phyloP scores from a whole-genome alignment of 2,797 vertebrate genomes.

The Lindbergichthys nudifrons region DNA sequence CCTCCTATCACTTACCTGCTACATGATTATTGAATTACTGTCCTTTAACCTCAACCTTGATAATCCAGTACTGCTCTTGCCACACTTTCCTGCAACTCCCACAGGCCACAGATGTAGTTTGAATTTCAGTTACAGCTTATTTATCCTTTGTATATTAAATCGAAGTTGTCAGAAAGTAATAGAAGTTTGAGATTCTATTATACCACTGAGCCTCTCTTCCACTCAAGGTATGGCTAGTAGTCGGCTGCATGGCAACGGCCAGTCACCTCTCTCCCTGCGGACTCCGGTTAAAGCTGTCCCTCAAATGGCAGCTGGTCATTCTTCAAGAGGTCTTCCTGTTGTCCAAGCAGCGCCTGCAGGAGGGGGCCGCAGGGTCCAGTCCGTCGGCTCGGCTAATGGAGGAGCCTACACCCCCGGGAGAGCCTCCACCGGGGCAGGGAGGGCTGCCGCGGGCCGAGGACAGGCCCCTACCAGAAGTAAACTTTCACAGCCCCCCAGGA shows the following conservation, averaged over 20 bases:
- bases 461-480: conserved; percentile 83
- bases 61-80: conserved; percentile 8
- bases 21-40: conserved; percentile 14
- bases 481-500: conserved; percentile 84
- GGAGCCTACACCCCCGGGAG: conserved; percentile 73
- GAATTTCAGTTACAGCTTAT: not conserved
- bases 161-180: not conserved
- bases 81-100: conserved; percentile 36
- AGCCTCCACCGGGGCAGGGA: conserved; percentile 66
- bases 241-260: conserved; percentile 86
- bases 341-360: conserved; percentile 70
- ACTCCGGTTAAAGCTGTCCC: conserved; percentile 87
- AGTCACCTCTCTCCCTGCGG: conserved; percentile 84
- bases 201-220: conserved; percentile 22
- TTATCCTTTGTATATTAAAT: not conserved
- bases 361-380: conserved; percentile 82
- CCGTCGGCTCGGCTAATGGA: conserved; percentile 76
- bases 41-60: not conserved
- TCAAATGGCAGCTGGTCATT: conserved; percentile 81
- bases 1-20: not conserved
- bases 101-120: not conserved
- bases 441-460: conserved; percentile 76
- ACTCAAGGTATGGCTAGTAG: conserved; percentile 82
- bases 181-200: not conserved
- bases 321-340: conserved; percentile 83